Percentiles rank a stretch among this genome's conserved stretches.
Conservation (phyloP, 2,797 vertebrate genomes). For the Pangasius krempfi region DNA sequence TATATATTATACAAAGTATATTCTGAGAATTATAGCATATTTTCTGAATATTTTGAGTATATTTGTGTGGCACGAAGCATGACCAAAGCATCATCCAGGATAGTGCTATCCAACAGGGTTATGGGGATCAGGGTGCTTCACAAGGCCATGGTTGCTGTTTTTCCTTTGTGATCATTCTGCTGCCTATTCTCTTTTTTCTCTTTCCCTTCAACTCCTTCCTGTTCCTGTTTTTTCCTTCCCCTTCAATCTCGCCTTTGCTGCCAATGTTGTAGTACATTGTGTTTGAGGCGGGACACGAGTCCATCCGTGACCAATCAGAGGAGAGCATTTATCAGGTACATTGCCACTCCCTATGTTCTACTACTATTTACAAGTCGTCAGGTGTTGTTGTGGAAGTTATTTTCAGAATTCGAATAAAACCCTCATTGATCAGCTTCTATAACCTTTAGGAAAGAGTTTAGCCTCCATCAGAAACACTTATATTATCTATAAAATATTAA, state of each 20-base stretch:
- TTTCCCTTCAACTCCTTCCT: conserved; percentile 67
- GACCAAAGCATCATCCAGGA: conserved; percentile 41
- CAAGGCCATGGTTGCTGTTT: conserved; percentile 58
- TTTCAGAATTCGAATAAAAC: background rate
- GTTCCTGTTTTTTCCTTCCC: conserved; percentile 69
- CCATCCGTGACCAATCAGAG: conserved; percentile 98
- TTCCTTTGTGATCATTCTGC: conserved; percentile 75
- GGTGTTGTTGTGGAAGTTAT: background rate
- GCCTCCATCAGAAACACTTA: conserved; percentile 2
- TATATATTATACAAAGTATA: background rate
- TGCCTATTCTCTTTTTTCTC: conserved; percentile 64
- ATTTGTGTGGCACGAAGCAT: conserved; percentile 34
- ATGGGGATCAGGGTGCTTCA: conserved; percentile 31
- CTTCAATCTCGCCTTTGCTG: conserved; percentile 73
- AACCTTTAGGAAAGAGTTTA: background rate
- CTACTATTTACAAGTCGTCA: conserved; percentile 49
- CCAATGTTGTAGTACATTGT: conserved; percentile 98
- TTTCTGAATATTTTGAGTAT: background rate
- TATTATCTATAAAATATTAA: background rate
- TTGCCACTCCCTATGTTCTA: conserved; percentile 63
- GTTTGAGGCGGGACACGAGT: conserved; percentile 99
- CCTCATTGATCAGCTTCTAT: background rate
- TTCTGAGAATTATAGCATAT: background rate
- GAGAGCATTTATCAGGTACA: conserved; percentile 99
- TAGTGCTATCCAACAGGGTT: conserved; percentile 2